Conservation (phyloP, 2,888 invertebrate genomes). For the Eumacrocentrus americanus region DNA sequence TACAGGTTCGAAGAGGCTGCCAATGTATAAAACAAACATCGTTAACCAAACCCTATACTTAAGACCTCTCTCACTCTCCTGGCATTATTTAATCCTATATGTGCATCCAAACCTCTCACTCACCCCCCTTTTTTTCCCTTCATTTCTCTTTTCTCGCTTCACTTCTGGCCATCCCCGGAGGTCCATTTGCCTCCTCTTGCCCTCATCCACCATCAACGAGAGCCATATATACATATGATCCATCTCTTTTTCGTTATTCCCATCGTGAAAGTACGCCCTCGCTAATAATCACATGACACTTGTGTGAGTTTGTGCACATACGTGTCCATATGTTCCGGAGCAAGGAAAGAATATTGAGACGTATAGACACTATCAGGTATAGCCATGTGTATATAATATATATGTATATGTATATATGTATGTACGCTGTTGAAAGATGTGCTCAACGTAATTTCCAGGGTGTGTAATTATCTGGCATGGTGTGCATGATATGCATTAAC, state of each 20-base stretch:
- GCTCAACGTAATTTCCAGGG: constrained; percentile 49
- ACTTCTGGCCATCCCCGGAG: constrained; percentile 37
- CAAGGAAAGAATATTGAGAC: constrained; percentile 18
- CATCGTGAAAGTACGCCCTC: neutral
- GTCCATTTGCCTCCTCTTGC: constrained; percentile 37
- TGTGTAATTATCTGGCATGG: constrained; percentile 52
- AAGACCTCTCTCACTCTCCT: constrained; percentile 41
- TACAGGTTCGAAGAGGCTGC: constrained; percentile 62
- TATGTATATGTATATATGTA: neutral
- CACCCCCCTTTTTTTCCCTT: constrained; percentile 9
- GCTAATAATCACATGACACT: neutral
- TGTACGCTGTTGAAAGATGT: neutral
- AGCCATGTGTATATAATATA: constrained; percentile 14
- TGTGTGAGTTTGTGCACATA: neutral
- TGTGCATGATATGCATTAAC: constrained; percentile 30
- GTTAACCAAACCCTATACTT: constrained; percentile 61
- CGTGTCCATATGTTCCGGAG: neutral
- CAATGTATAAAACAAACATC: constrained; percentile 63
- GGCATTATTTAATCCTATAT: constrained; percentile 40
- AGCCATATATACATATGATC: neutral
- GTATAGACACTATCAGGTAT: neutral
- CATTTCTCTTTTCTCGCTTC: constrained; percentile 20
- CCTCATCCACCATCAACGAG: neutral
- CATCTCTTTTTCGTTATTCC: neutral
- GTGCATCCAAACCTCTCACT: constrained; percentile 33